Evolutionary conservation across 2,888 invertebrate genomes (phyloP).

Genomic region (Drosophila falleni): DNA sequence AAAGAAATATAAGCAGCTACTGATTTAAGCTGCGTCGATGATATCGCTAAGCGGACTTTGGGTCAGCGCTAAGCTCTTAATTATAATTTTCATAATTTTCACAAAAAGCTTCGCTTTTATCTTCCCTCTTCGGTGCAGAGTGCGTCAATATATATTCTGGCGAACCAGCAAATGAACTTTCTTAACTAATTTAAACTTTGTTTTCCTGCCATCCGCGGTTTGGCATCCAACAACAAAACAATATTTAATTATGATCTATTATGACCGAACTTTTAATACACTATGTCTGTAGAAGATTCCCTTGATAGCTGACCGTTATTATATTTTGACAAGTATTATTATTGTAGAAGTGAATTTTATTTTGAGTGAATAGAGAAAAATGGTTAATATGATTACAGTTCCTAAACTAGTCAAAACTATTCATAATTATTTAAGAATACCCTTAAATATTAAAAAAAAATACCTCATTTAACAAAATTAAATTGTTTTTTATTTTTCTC

Average conservation of each 20-base stretch:
- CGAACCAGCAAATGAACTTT: constrained; percentile 60
- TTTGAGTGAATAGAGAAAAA: too few species aligned
- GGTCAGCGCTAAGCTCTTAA: constrained; percentile 57
- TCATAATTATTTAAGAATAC: too few species aligned
- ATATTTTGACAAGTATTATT: background rate
- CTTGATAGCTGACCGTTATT: background rate
- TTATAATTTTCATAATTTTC: constrained; percentile 72
- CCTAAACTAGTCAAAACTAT: too few species aligned
- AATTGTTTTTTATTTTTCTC: too few species aligned
- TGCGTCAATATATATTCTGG: constrained; percentile 44
- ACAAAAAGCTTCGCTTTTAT: constrained; percentile 43
- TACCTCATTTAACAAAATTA: too few species aligned
- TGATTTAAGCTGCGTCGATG: constrained; percentile 45
- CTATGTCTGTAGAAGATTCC: background rate
- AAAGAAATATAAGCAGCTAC: constrained; percentile 56
- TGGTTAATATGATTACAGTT: too few species aligned
- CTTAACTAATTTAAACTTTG: constrained; percentile 75
- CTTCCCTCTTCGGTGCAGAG: constrained; percentile 8
- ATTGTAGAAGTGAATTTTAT: too few species aligned
- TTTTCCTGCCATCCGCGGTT: constrained; percentile 16
- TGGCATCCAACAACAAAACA: constrained; percentile 2
- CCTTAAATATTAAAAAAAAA: too few species aligned
- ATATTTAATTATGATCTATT: constrained; percentile 10
- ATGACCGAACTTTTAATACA: constrained; percentile 11
- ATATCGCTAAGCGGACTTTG: constrained; percentile 25